Evolutionary conservation across 2,797 vertebrate genomes (phyloP).

Genomic region (Mus minutoides): DNA sequence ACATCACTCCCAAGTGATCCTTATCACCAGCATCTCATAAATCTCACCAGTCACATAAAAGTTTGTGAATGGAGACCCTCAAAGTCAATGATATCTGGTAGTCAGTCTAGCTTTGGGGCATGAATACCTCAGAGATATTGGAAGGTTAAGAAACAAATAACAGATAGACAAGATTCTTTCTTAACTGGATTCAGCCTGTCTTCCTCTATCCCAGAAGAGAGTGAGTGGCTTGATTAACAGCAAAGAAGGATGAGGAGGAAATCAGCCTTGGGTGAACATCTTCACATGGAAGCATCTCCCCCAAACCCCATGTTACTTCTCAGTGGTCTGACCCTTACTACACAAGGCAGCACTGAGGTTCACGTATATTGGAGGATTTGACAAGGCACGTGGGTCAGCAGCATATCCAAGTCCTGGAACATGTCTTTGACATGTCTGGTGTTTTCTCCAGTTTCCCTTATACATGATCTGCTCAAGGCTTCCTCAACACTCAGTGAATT

Average conservation of each 20-base stretch:
- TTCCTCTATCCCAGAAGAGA: neutral
- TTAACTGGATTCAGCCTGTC: neutral
- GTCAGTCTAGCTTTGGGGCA: neutral
- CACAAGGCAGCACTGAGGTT: neutral
- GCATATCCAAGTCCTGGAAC: neutral
- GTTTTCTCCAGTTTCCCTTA: neutral
- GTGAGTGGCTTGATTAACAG: neutral
- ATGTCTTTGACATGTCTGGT: neutral
- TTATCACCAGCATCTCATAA: slow-evolving; percentile 69
- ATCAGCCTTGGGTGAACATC: neutral
- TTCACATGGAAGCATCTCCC: neutral
- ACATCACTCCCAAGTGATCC: slow-evolving; percentile 61
- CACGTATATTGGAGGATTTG: neutral
- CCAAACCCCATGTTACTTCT: neutral
- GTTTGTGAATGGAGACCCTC: slow-evolving; percentile 11
- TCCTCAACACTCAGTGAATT: neutral
- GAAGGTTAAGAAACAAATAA: neutral
- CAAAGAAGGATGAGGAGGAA: neutral
- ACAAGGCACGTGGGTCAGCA: neutral
- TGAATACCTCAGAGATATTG: neutral
- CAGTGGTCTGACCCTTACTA: neutral
- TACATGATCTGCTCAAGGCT: neutral
- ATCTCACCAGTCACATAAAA: neutral
- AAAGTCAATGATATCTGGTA: neutral
- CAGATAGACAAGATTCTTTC: neutral